Base-by-base conservation (phyloP, 2,888 invertebrate genomes). In the Erebia aethiops region DNA sequence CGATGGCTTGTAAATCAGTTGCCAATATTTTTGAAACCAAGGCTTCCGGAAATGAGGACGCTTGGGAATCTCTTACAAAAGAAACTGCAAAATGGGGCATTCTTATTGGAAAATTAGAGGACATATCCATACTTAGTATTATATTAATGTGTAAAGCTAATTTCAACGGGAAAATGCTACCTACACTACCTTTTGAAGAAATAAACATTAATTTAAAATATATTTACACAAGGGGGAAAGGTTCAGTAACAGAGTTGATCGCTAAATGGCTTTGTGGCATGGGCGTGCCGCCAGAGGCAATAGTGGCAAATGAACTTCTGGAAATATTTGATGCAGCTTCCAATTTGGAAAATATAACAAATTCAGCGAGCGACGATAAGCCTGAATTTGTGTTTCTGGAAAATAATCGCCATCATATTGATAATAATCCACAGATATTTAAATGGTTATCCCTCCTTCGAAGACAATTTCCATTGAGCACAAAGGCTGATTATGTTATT, bases 41-140 rank as follows among this genome's bases (percentile, higher is more conserved):
- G 69, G 87, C 86, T 67, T 87, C 92, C 52, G 93, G 89, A 70
- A 90, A 90, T 41, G 94, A 94, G 46, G 95, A 94, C 63, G 90
- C 94, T 58, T 98, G 97, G 97, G 97, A 97, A 84, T 95, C 96
- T 67, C 95, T 98, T 67, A 96, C 97, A 1, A 95, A 96, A 77
- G 98, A 98, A 83, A 95, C 96, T 79, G 96, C 98, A 57, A 96
- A 97, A 82, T 98, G 98, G 97, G 96, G 97, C 16, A 90, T 98
- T 63, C 91, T 98, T 1, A 96, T 98, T 56, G 97, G 97, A 68
- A 98, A 98, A 91, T 93, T 98, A 61, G 98, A 98, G 86, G 98
- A 98, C 84, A 95, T 98, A 74, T 95, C 98, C 2, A 94, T 97
- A 68, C 92, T 98, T 14, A 96, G 96, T 90, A 94, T 96, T 77